Percentiles rank a stretch among this genome's conserved stretches.
Evolutionary conservation across 2,888 invertebrate species (phyloP).

Genomic region (Sinodicranocentrus sp.): DNA sequence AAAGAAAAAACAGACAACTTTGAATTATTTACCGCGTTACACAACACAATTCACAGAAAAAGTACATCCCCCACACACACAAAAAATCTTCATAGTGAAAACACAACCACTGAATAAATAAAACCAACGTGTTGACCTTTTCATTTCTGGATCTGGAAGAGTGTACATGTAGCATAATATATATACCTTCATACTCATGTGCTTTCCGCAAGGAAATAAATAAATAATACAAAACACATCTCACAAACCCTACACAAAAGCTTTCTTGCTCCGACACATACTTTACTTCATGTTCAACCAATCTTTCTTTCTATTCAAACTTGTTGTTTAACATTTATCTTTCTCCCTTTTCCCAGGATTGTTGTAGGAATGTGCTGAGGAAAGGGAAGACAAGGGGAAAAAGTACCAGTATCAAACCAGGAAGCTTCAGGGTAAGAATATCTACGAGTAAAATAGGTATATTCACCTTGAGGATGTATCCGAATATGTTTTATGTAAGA

Average conservation of each 20-base stretch:
- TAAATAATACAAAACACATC: not conserved
- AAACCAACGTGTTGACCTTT: not conserved
- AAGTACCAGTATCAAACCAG: not conserved
- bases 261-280: not conserved
- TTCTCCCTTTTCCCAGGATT: not conserved
- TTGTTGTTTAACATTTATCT: slow-evolving; percentile 9
- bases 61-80: not conserved
- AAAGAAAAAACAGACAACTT: slow-evolving; percentile 40
- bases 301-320: slow-evolving; percentile 16
- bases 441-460: too few relatives aligned
- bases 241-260: not conserved
- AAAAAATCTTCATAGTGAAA: not conserved
- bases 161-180: not conserved
- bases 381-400: not conserved
- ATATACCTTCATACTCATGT: not conserved
- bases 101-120: slow-evolving; percentile 6
- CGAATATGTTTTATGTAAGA: too few relatives aligned
- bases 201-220: too few relatives aligned
- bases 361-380: slow-evolving; percentile 18
- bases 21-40: slow-evolving; percentile 57
- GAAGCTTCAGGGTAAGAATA: too few relatives aligned
- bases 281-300: not conserved
- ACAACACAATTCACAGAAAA: slow-evolving; percentile 38
- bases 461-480: too few relatives aligned
- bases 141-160: not conserved